Evolutionary conservation across 2,113 vertebrate genomes (phyloP), one percentile per base, ranked within the genome.

Genomic region (Tenrec ecaudatus): DNA sequence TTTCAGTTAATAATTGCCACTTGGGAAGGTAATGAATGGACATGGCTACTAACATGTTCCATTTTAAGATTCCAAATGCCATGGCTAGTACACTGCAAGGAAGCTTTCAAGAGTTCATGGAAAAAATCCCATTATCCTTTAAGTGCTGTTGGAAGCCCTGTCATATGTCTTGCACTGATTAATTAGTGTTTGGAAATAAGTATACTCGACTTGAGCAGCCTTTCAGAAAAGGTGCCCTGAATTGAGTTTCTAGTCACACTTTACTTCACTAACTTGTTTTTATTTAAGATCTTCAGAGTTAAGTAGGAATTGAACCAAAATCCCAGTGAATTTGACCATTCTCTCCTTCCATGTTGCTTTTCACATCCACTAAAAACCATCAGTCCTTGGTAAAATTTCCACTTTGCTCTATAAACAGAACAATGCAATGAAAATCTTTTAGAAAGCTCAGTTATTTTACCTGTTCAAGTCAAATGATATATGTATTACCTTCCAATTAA

Each of bases 391-490:
- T 87, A 92, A 36, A 12, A 78, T 27, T 94, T 91, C 75, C 90
- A 88, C 62, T 66, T 29, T 68, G 43, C 40, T 89, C 88, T 92
- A 40, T 94, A 88, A 94, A 88, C 4, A 86, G 85, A 14, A 77
- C 58, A 81, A 57, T 40, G 82, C 81, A 83, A 96, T 96, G 96
- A 98, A 75, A 96, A 98, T 93, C 98, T 98, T 95, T 98, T 97
- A 88, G 99, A 99, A 25, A 98, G 98, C 47, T 98, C 98, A 0
- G 98, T 94, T 80, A 97, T 98, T 97, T 98, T 98, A 40, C 40
- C 40, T 40, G 40, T 40, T 40, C 40, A 40, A 40, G 40, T 40
- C 40, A 40, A 40, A 40, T 40, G 40, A 40, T 40, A 40, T 40
- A 40, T 40, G 4, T 40, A 40, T 40, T 40, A 40, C 40, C 40